Base-by-base conservation (phyloP, 2,888 invertebrate species). In the Drosophila birchii region DNA sequence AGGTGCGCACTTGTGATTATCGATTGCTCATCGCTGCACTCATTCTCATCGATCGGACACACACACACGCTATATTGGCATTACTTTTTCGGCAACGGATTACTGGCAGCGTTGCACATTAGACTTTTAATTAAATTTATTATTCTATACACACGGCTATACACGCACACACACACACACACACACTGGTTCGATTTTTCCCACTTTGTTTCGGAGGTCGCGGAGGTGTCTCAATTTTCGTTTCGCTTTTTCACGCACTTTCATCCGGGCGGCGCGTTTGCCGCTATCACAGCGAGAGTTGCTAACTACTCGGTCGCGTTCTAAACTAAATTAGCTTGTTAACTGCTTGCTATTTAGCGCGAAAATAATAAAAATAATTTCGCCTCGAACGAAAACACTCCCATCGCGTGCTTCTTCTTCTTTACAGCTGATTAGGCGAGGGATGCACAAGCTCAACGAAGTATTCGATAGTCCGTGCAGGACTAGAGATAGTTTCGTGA, bases 111-210 rank as follows among this genome's bases (percentile, higher is more conserved):
- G 60, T 45, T 58, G 64, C 66, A 71, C 58, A 78, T 83, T 78
- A 74, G 61, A 57, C 41, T 51, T 81, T 72, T 67, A 71, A 72
- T 75, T 74, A 49, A 77, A 79, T 75, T 81, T 79, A 83, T 81
- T 76, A 67, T 64, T 73, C 56, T 57, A 53, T 49, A 63, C 68
- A 58, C 60, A 56, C 26, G 54, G 39, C 54, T 39, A 38, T 57
- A 54, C 12, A 18, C 67, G 58, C 68, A 58, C 47, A 45, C 45
- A 26, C 63, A 60, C 67, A 58, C 49, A 64, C 77, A 66, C 75
- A 74, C 76, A 69, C 75, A 74, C 76, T 67, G 54, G 83, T 89
- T 86, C 86, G 86, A 86, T 86, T 86, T 89, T 89, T 89, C 88
- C 86, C 84, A 88, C 81, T 86, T 84, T 80, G 85, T 76, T 67